Evolutionary conservation across 2,888 invertebrate species (phyloP), one percentile per base, ranked within the genome.

Genomic region (Cheilosia variabilis): DNA sequence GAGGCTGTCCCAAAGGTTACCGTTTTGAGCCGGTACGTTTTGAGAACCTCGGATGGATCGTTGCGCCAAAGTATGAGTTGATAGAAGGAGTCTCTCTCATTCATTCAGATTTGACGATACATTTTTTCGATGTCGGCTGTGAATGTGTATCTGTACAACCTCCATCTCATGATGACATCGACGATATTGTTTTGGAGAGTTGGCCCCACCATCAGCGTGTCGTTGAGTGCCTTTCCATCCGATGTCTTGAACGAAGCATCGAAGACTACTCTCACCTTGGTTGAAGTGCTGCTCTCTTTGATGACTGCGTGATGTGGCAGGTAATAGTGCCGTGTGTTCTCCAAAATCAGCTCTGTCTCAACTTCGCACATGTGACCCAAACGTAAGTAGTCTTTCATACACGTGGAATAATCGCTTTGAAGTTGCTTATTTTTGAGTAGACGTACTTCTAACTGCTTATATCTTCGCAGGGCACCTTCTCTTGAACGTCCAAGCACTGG

Each of bases 161-260:
- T 45, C 45, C 62, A 62, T 13, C 62, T 62, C 4, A 62, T 19
- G 3, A 62, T 47, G 31, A 62, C 22, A 9, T 27, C 27, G 4
- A 19, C 9, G 27, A 62, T 62, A 13, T 27, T 43, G n/a, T 24
- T 43, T 17, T 62, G 43, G 3, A 62, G 45, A 9, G 60, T 9
- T 9, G 60, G 60, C 10, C 87, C 87, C 5, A 19, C 31, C 19
- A 75, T 47, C 17, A 89, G 87, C 7, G 65, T 50, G 10, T 60
- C 60, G 62, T 89, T 90, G 2, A 89, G 53, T 22, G 88, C 84
- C 3, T 78, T 17, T 7, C 87, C 87, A 7, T 77, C 50, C 2
- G 76, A 45, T 17, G 80, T 80, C n/a, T 66, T 63, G 15, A 58
- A 62, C 0, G 87, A 87, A 0, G 47, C 80, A 27, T 77, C 72